Evolutionary conservation across 2,888 invertebrate genomes (phyloP), one percentile per base, ranked within the genome.

Genomic region (Lottia scabra): DNA sequence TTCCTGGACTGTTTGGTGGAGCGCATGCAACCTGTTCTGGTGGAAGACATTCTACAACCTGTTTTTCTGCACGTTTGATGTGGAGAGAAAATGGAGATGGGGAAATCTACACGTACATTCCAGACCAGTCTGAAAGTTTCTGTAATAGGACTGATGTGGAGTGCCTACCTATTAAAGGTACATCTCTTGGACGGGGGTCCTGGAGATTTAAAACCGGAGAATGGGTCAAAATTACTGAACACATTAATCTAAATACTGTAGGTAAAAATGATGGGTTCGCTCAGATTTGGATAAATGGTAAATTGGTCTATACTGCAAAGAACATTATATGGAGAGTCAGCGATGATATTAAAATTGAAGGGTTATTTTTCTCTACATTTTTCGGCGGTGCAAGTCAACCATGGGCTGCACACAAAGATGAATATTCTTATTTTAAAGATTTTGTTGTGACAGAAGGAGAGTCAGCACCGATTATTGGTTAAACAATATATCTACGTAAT

Each of bases 301-400:
- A 71, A 16, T 65, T 30, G 63, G 45, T 64, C 26, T 63, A 64
- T 27, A 68, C 75, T 67, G 67, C 81, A 27, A 69, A 72, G 38
- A 74, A 80, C 46, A 68, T 82, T 23, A 73, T 77, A 46, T 75
- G 83, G 67, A 72, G 83, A 19, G 70, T 71, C 45, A 73, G 76
- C 26, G 69, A 72, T 6, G 27, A 46, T 44, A 72, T 82, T 38
- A 46, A 78, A 16, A 80, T 83, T 27, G 77, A 80, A 30, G 82
- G 82, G 3, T 69, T 84, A 45, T 80, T 80, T 73, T 83, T 84
- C 69, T 83, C 82, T 0, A 83, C 83, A 16, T 83, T 85, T 71
- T 85, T 81, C 64, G 85, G 84, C 2, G 85, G 85, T 1, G 56
- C 65, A 13, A 75, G 73, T 66, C 30, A 64, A 10, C 66, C 65